Evolutionary conservation across 2,113 vertebrate genomes (phyloP), one percentile per base, ranked within the genome.

Genomic region (Muntiacus reevesi): DNA sequence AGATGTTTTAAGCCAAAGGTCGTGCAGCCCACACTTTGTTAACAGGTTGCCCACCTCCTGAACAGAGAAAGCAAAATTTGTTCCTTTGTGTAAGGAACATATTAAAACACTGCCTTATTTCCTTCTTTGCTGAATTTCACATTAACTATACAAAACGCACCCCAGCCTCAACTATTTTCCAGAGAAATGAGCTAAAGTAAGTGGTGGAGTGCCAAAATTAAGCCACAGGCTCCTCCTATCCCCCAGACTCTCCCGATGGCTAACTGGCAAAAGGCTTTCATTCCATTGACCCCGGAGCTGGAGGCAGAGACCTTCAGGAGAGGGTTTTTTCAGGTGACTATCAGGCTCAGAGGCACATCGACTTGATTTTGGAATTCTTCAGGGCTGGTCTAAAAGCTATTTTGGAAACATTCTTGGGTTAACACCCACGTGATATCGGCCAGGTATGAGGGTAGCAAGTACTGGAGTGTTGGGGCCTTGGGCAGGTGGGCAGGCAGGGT

Each of bases 91-190:
- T n/a, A 79, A 87, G 36, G 16, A 85, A 50, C 67, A n/a, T 92
- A 64, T 91, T 87, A 64, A 54, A 94, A 86, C 86, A 25, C 11
- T 50, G 0, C 5, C 91, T 10, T 45, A 50, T 57, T 94, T 40
- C 86, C n/a, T 54, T 30, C 60, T 28, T 74, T 87, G 59, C 47
- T 91, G 96, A 98, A 74, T 91, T 95, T 64, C 95, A 83, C 4
- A 47, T 0, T 2, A 93, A 57, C 36, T 95, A 62, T 0, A 1
- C 57, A 98, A 97, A 98, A 95, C 64, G 78, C 7, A 78, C 6
- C 81, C 84, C 57, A 95, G 93, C n/a, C 64, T 97, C 89, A 97
- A 95, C 19, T 96, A 47, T 96, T 97, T 98, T 97, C 57, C 57
- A 92, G 45, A 90, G 27, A 84, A 76, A 86, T 25, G 81, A 87